These are phyloP conservation scores for Eupelmus urozonus DNA, from an alignment of 2,888 invertebrate genomes.

Conservation along the genomic window DNA sequence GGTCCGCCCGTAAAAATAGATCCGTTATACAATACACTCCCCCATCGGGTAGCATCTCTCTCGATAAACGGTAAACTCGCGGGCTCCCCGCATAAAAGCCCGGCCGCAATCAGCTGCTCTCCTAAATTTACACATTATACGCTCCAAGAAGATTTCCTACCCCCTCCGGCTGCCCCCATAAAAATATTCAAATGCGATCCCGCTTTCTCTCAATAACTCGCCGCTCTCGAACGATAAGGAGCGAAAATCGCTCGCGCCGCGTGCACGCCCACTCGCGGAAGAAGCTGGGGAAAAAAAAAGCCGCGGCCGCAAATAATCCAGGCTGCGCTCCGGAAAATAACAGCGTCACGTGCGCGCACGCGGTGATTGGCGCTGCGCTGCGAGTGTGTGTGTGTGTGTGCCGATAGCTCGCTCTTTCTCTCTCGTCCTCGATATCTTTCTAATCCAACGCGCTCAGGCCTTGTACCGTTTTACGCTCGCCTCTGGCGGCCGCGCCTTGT, in stretches of 20 bases:
- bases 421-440: slow-evolving; percentile 50
- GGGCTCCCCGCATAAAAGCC: no score
- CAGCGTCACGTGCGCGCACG: slow-evolving; percentile 33
- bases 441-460: slow-evolving; percentile 36
- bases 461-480: slow-evolving; percentile 53
- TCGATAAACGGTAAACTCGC: background rate
- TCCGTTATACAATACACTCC: background rate
- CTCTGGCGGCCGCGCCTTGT: slow-evolving; percentile 46
- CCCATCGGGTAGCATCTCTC: background rate
- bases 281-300: background rate
- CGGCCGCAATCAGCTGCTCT: no score
- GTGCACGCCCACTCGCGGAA: slow-evolving; percentile 28
- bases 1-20: no score
- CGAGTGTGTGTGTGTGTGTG: no score
- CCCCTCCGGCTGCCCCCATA: no score
- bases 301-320: slow-evolving; percentile 20
- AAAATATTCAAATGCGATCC: slow-evolving; percentile 39
- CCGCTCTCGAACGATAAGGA: slow-evolving; percentile 18
- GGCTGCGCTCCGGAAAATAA: slow-evolving; percentile 28
- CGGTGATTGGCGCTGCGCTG: slow-evolving; percentile 8
- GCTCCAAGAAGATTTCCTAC: no score
- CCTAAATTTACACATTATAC: no score
- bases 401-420: background rate
- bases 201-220: slow-evolving; percentile 3
- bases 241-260: slow-evolving; percentile 18